Evolutionary conservation across 2,888 invertebrate genomes (phyloP), one percentile per base, ranked within the genome.

Genomic region (Trissolcus japonicus): DNA sequence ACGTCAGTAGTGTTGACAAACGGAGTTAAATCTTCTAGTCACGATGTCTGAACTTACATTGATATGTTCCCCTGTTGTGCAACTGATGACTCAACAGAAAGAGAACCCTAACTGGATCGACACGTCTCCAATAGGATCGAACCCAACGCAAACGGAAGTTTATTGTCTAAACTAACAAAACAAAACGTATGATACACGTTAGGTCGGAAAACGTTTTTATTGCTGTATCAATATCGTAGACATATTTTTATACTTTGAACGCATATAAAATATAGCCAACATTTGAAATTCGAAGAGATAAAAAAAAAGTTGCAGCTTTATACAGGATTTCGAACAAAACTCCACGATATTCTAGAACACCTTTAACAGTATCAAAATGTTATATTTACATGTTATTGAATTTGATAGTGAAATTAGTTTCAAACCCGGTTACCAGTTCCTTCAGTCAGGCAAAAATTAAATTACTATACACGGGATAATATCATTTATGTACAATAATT

Each of bases 31-130:
- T 66, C 19, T 66, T 60, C 51, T 65, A 55, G 41, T 56, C 55
- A 57, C 71, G 53, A 59, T 59, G 60, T 53, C 60, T 60, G 65
- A 73, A 54, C 65, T 73, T 56, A 61, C 61, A 61, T 61, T 73
- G 65, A 73, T 73, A 73, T 66, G 66, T 65, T 73, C 73, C 60
- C 50, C 60, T 73, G 53, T 61, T 66, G 60, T 66, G 65, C 73
- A 66, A 65, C 65, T 48, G 65, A 72, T 65, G 72, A 72, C 63
- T 72, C 71, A 48, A 73, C 66, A 56, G 40, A 65, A 72, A 46
- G 56, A 25, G 40, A n/a, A 53, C 60, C n/a, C 41, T 59, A 53
- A 67, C 61, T 40, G 19, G 60, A 60, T 59, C 46, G 51, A 35
- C 48, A 48, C 40, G 53, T 35, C 59, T n/a, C 55, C 40, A 56